These are phyloP conservation scores for Anguilla megastoma DNA, from an alignment of 2,797 vertebrate genomes.

Conservation along the genomic window DNA sequence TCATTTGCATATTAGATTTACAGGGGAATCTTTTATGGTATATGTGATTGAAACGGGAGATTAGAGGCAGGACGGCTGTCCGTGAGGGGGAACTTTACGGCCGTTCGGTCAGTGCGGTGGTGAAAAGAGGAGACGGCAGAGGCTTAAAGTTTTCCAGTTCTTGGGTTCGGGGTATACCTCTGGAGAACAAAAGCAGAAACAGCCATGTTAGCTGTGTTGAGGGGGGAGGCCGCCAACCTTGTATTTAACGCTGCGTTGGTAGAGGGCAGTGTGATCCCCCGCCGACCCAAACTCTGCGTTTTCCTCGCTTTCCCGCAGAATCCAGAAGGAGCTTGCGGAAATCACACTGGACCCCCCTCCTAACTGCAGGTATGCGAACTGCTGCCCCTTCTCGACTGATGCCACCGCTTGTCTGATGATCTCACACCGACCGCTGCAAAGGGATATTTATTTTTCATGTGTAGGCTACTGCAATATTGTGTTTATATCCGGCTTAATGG, in stretches of 20 bases:
- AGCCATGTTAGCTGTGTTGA: constrained; percentile 86
- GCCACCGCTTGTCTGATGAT: background rate
- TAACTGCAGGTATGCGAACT: constrained; percentile 84
- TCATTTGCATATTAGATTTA: constrained; percentile 89
- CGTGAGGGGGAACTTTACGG: constrained; percentile 55
- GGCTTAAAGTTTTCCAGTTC: constrained; percentile 82
- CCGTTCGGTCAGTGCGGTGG: constrained; percentile 55
- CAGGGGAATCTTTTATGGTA: constrained; percentile 76
- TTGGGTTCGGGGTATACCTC: constrained; percentile 87
- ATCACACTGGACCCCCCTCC: constrained; percentile 91
- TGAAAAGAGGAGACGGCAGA: constrained; percentile 63
- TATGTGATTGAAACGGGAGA: constrained; percentile 64
- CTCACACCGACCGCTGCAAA: background rate
- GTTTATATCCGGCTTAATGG: background rate
- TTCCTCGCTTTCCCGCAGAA: constrained; percentile 81
- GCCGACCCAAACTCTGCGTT: constrained; percentile 70
- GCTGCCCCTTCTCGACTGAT: background rate
- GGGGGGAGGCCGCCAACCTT: constrained; percentile 79
- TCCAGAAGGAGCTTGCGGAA: constrained; percentile 92
- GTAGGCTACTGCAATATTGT: background rate
- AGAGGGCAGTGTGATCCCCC: constrained; percentile 87
- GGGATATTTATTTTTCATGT: background rate
- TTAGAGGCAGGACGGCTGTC: constrained; percentile 57
- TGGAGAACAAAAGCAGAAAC: constrained; percentile 91
- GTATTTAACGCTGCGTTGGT: constrained; percentile 84